Evolutionary conservation across 2,888 invertebrate species (phyloP).

Genomic region (Scaptomyza parva): DNA sequence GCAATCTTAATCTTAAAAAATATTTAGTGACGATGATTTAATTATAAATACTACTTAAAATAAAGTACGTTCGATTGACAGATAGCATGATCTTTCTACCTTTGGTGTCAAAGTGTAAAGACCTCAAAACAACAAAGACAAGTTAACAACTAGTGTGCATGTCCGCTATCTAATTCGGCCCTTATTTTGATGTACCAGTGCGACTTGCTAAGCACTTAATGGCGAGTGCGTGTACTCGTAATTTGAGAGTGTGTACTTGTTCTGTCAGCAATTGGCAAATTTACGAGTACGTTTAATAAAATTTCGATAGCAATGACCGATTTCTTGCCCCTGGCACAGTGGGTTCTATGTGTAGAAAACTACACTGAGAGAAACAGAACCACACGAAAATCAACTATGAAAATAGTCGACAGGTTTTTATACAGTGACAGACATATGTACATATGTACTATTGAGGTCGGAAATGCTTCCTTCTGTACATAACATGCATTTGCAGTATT

Average conservation of each 20-base stretch:
- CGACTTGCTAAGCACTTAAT: constrained; percentile 17
- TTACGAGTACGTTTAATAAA: constrained; percentile 65
- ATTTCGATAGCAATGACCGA: constrained; percentile 46
- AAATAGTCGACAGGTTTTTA: too few species aligned
- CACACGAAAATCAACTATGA: too few species aligned
- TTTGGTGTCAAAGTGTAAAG: not conserved
- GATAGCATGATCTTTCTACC: not conserved
- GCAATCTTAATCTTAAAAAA: too few species aligned
- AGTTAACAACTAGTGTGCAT: constrained; percentile 20
- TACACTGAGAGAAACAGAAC: too few species aligned
- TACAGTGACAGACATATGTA: too few species aligned
- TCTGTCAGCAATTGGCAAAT: constrained; percentile 67
- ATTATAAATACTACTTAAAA: too few species aligned
- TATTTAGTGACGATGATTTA: too few species aligned
- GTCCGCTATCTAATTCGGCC: constrained; percentile 30
- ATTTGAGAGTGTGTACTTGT: constrained; percentile 42
- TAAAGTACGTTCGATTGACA: too few species aligned
- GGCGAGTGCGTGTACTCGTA: constrained; percentile 18
- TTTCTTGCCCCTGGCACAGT: constrained; percentile 31
- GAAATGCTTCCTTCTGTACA: too few species aligned
- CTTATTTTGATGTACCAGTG: constrained; percentile 11
- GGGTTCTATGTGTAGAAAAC: constrained; percentile 1
- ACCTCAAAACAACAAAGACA: not conserved
- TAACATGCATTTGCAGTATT: too few species aligned
- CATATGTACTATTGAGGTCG: too few species aligned